A percentile compares a stretch with the other conserved stretches of the same genome.
Evolutionary conservation across 2,888 invertebrate genomes (phyloP).

Genomic region (Papilio elwesi): DNA sequence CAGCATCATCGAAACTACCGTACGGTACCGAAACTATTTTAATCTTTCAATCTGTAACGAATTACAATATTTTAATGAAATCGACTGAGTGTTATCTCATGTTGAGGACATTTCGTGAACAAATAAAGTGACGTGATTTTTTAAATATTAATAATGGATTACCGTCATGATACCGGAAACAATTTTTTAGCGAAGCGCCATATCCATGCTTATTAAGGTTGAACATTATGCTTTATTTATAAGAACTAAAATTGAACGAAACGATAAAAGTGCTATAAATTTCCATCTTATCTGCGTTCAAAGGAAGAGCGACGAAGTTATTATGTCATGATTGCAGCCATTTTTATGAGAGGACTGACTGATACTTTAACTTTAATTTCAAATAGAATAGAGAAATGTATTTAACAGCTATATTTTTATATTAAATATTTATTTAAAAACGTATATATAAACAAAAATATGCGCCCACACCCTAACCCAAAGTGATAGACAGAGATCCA

Average conservation of each 20-base stretch:
- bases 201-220: neutral
- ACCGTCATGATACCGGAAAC: too few relatives aligned
- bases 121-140: too few relatives aligned
- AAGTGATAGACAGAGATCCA: too few relatives aligned
- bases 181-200: neutral
- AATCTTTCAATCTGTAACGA: too few relatives aligned
- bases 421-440: neutral
- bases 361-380: conserved; percentile 16
- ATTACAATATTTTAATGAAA: too few relatives aligned
- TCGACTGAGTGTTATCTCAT: too few relatives aligned
- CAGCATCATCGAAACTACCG: too few relatives aligned
- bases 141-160: too few relatives aligned
- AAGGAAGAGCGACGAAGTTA: conserved; percentile 30
- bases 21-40: too few relatives aligned
- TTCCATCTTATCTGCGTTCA: conserved; percentile 30
- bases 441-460: too few relatives aligned
- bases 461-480: too few relatives aligned
- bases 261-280: conserved; percentile 30
- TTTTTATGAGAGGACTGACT: conserved; percentile 21
- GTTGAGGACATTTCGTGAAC: too few relatives aligned
- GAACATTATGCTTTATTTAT: conserved; percentile 14
- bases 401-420: neutral
- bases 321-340: conserved; percentile 31
- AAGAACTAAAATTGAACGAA: conserved; percentile 21
- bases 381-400: neutral